phyloP scores from a whole-genome alignment of 2,888 invertebrate genomes.

The Frankliniella intonsa region DNA sequence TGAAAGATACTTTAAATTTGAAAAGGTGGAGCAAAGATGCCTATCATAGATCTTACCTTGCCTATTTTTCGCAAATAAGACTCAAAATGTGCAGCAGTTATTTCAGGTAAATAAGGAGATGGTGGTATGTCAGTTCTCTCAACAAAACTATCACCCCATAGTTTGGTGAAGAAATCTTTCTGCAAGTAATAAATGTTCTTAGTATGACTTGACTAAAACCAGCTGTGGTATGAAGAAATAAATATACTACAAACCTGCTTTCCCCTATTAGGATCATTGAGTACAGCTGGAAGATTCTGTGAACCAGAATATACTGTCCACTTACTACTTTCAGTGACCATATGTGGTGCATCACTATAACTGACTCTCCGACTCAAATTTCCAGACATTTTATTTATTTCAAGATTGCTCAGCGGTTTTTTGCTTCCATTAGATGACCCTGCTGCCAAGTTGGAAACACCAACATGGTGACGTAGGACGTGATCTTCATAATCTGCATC shows the following conservation, averaged over 20 bases:
- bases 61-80: conserved; percentile 74
- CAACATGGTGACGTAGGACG: conserved; percentile 62
- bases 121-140: conserved; percentile 73
- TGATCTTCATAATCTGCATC: conserved; percentile 85
- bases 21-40: background rate
- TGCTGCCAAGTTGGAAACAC: conserved; percentile 36
- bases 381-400: background rate
- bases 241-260: conserved; percentile 62
- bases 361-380: background rate
- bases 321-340: conserved; percentile 30
- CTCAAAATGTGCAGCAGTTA: conserved; percentile 79
- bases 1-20: background rate
- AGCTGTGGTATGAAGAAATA: conserved; percentile 20
- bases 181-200: conserved; percentile 39
- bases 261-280: conserved; percentile 90
- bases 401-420: background rate
- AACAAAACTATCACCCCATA: conserved; percentile 94
- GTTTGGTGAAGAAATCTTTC: conserved; percentile 86
- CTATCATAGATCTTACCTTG: conserved; percentile 42
- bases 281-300: conserved; percentile 90
- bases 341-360: background rate
- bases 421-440: background rate
- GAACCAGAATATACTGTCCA: conserved; percentile 89
- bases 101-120: conserved; percentile 76
- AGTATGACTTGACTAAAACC: conserved; percentile 22